These are phyloP conservation scores for Nasonia longicornis DNA, from an alignment of 1,140 invertebrate genomes.

Conservation along the genomic window DNA sequence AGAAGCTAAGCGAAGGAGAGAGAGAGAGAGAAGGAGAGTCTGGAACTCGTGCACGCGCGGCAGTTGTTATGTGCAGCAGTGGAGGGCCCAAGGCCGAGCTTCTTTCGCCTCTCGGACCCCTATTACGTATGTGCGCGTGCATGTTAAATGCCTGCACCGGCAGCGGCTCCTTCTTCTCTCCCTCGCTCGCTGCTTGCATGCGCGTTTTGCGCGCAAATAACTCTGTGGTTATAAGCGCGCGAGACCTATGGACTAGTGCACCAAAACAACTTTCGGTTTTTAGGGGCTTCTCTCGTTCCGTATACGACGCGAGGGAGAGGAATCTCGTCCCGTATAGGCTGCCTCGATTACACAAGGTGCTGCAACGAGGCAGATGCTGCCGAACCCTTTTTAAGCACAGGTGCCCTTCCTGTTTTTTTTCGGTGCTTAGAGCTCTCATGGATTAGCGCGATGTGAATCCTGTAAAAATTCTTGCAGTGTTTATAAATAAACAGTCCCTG, in stretches of 20 bases:
- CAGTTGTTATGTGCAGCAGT: conserved; percentile 23
- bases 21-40: neutral
- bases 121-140: conserved; percentile 7
- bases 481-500: neutral
- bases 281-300: neutral
- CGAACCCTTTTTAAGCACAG: no score
- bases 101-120: conserved; percentile 4
- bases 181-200: no score
- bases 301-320: neutral
- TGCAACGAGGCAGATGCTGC: no score
- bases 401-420: no score
- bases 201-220: neutral
- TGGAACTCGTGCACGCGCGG: conserved; percentile 22
- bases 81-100: conserved; percentile 33
- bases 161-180: neutral
- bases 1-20: conserved; percentile 14
- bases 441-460: no score
- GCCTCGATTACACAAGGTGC: no score
- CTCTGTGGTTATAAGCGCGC: neutral
- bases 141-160: conserved; percentile 25
- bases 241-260: neutral
- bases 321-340: no score
- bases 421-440: no score
- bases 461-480: no score
- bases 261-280: conserved; percentile 15